A percentile compares a stretch with the other conserved stretches of the same genome.
Conservation (phyloP, 2,113 vertebrate species). For the Hippotragus niger region DNA sequence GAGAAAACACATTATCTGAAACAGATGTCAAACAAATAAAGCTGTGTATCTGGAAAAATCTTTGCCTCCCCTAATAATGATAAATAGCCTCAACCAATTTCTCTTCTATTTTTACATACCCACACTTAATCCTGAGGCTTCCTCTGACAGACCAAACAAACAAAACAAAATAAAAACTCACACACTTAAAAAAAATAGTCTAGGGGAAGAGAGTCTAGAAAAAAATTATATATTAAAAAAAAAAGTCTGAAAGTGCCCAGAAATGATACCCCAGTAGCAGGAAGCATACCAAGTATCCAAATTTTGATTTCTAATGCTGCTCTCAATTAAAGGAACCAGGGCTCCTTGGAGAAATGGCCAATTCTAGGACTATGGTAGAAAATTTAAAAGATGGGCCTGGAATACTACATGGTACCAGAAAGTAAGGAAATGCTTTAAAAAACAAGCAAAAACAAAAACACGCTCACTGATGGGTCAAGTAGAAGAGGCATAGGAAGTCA, state of each 20-base stretch:
- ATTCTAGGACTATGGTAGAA: not conserved
- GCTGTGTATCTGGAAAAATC: not conserved
- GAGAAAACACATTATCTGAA: not conserved
- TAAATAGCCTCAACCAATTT: not conserved
- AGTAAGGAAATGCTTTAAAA: not conserved
- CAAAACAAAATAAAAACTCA: not conserved
- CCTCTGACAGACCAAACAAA: not conserved
- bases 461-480: not conserved
- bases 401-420: not conserved
- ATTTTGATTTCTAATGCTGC: not conserved
- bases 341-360: not conserved
- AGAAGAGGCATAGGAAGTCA: not conserved
- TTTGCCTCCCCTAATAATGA: conserved; percentile 4
- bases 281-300: not conserved
- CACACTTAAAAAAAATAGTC: not conserved
- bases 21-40: not conserved
- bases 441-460: not conserved
- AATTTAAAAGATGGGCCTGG: not conserved
- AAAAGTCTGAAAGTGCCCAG: not conserved
- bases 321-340: not conserved
- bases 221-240: not conserved
- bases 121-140: not conserved
- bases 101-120: not conserved
- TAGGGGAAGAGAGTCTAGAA: not conserved
- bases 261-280: not conserved